These are phyloP conservation scores for Cherax destructor DNA, from an alignment of 1,140 invertebrate species.

Conservation along the genomic window DNA sequence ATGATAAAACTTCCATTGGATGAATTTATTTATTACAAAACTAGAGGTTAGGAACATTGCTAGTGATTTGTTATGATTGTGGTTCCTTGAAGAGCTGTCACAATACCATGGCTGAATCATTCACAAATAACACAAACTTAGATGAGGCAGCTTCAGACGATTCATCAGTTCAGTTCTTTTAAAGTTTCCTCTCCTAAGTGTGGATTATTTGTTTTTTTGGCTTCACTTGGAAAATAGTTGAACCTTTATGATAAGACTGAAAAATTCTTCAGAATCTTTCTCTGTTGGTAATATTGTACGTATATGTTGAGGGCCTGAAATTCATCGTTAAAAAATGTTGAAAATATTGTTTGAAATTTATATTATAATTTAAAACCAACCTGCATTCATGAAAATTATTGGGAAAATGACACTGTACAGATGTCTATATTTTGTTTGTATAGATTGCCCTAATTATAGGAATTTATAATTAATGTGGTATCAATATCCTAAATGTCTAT, in stretches of 20 bases:
- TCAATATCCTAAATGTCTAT: neutral
- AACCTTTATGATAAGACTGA: too few relatives aligned
- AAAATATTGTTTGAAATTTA: too few relatives aligned
- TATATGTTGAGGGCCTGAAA: neutral
- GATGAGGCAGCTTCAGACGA: too few relatives aligned
- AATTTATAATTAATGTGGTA: conserved; percentile 9
- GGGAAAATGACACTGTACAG: neutral
- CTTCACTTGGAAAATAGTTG: too few relatives aligned
- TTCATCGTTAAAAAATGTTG: neutral
- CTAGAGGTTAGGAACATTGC: neutral
- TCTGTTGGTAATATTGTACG: too few relatives aligned
- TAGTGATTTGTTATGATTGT: neutral
- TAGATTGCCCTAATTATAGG: conserved; percentile 29
- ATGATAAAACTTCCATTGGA: neutral
- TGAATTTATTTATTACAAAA: neutral
- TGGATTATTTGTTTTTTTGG: too few relatives aligned
- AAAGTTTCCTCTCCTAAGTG: too few relatives aligned
- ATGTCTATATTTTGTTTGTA: conserved; percentile 37
- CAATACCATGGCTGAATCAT: too few relatives aligned
- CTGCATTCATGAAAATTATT: neutral
- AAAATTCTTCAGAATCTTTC: neutral
- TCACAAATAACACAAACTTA: too few relatives aligned
- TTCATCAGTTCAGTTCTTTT: neutral
- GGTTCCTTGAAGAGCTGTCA: too few relatives aligned
- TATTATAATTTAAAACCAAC: neutral